Conservation (phyloP, 2,888 invertebrate genomes). For the Drosophila greeni region DNA sequence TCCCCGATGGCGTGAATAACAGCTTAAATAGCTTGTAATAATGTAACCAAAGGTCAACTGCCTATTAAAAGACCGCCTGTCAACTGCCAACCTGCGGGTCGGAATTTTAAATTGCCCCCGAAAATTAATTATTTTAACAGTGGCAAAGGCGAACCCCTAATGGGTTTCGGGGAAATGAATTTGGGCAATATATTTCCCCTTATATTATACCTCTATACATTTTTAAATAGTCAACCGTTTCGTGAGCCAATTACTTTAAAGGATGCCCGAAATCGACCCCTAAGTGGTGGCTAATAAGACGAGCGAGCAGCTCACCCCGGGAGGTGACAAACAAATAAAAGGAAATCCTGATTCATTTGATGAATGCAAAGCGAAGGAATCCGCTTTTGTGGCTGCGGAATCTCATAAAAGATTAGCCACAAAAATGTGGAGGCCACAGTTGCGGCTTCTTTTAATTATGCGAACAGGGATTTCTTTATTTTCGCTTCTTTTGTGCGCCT, state of each 20-base stretch:
- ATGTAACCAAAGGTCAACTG: constrained; percentile 27
- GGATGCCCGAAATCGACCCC: constrained; percentile 2
- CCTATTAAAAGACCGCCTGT: constrained; percentile 14
- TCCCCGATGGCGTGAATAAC: constrained; percentile 6
- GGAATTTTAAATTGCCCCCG: constrained; percentile 14
- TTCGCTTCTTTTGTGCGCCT: constrained; percentile 19
- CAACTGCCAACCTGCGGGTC: constrained; percentile 24
- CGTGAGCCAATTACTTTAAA: constrained; percentile 6
- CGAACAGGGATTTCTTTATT: constrained; percentile 31
- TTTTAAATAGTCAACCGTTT: background rate
- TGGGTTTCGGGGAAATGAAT: constrained; percentile 4
- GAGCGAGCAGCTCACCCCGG: background rate
- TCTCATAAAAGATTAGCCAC: constrained; percentile 63
- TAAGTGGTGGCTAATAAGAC: background rate
- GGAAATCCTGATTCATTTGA: constrained; percentile 31
- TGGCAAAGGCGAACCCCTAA: background rate
- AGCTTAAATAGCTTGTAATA: constrained; percentile 14
- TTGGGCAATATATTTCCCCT: background rate
- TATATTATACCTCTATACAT: background rate
- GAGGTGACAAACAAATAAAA: constrained; percentile 1
- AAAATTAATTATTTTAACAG: constrained; percentile 21
- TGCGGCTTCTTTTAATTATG: constrained; percentile 52
- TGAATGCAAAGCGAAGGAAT: constrained; percentile 23
- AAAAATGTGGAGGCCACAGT: constrained; percentile 43
- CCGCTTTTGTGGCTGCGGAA: constrained; percentile 26